Evolutionary conservation across 2,797 vertebrate species (phyloP), one percentile per base, ranked within the genome.

Genomic region (Choloepus didactylus): DNA sequence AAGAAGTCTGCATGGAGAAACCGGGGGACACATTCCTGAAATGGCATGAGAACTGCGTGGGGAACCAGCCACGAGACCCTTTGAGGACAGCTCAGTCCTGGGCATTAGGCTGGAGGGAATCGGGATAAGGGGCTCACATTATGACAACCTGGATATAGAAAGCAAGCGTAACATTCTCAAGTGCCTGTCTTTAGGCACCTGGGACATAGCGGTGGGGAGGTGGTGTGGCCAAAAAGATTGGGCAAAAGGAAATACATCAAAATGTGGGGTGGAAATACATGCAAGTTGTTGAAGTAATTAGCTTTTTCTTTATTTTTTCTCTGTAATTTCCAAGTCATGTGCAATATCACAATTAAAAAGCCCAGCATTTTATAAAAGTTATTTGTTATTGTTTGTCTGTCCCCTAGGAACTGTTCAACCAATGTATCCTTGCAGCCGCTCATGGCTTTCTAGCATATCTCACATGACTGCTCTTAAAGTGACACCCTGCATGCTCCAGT

Each of bases 291-390:
- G 66, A 84, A 94, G 60, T 35, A 35, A 25, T 75, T 62, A 82
- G 25, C 54, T 83, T 64, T 56, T 35, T 16, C 18, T 79, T 64
- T 49, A 6, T 35, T 41, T 62, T 93, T 19, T 64, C 49, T 89
- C 12, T 35, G 35, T 87, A 73, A 80, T 94, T 93, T 94, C n/a
- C 38, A 84, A 87, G 81, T 87, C 56, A 72, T 0, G 6, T 75
- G 56, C 14, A 35, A 49, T 86, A 92, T 89, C 60, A 89, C 81
- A 92, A 35, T 49, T 92, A 70, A 75, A 86, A 84, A 70, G 75
- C 79, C 21, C 31, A 75, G 1, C 64, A 54, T 66, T n/a, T 49
- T 84, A 31, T 70, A 41, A 86, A 85, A 93, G 38, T 79, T 67
- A 38, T 31, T 62, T 85, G 62, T 84, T 77, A n/a, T 9, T 9